Base-by-base conservation (phyloP, 2,797 vertebrate genomes). In the Melopsittacus undulatus region DNA sequence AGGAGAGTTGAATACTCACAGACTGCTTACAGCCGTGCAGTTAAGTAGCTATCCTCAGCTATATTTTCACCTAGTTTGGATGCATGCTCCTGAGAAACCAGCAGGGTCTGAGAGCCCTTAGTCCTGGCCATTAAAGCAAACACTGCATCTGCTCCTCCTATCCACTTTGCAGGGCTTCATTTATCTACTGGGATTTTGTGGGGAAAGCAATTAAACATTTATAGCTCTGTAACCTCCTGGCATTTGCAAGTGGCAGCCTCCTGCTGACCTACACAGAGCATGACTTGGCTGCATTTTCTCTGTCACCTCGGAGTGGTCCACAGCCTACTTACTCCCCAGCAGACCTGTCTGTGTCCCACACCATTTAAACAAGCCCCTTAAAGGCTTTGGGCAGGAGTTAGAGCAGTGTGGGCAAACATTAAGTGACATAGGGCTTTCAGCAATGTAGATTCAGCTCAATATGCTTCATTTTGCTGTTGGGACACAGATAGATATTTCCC, bases 171-270 rank as follows among this genome's bases (percentile, higher is more conserved):
- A 80, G 64, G 42, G 34, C 48, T 95, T 83, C 83, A 45, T 59
- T 89, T 66, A 78, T 52, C 84, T 52, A 3, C 89, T 54, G 68
- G 18, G 68, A 77, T 56, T 42, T 72, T 54, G 57, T 16, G 19
- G 57, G 40, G 82, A 93, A 77, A 87, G 68, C 48, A 90, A 73
- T 95, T 91, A 90, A 90, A 81, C 30, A 57, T 77, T 95, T 89
- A 80, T 57, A 91, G 83, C 75, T 75, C 87, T 74, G 38, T 91
- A 90, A 89, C 67, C 69, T 91, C 69, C 36, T 87, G 86, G 81
- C 29, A 12, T 23, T 26, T 68, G 49, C 88, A 61, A 75, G 75
- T 57, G 81, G 68, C 68, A 77, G 75, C 49, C 57, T 89, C 56
- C 81, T 59, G 67, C 67, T 92, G 83, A 85, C 82, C 81, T 94